A percentile compares a stretch with the other conserved stretches of the same genome.
phyloP scores from a whole-genome alignment of 2,113 vertebrate species.

The Nanorana parkeri region DNA sequence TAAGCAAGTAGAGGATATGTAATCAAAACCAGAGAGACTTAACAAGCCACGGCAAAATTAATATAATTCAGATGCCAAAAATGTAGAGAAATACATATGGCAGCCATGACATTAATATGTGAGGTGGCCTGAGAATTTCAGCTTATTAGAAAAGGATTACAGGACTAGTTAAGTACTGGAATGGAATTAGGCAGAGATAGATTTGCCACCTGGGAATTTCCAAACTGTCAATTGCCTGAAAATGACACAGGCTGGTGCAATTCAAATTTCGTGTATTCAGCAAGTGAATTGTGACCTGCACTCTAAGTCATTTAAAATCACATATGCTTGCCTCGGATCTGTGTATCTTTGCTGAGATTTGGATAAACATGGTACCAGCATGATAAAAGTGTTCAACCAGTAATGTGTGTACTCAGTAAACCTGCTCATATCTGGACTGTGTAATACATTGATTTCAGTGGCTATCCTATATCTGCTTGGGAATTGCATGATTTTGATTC shows the following conservation, averaged over 20 bases:
- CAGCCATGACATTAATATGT: constrained; percentile 6
- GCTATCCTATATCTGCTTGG: too few species aligned
- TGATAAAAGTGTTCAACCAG: too few species aligned
- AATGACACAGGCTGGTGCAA: constrained; percentile 5
- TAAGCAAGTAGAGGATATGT: background rate
- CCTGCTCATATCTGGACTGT: too few species aligned
- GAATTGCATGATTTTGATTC: too few species aligned
- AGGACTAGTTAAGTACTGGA: background rate
- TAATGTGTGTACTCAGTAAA: too few species aligned
- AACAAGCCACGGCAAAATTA: background rate
- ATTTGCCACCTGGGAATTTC: constrained; percentile 27
- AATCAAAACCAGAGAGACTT: background rate
- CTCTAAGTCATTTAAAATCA: background rate
- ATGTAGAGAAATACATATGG: background rate
- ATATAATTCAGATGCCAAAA: background rate
- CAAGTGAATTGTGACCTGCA: background rate
- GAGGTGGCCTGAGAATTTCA: constrained; percentile 1
- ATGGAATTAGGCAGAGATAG: constrained; percentile 17
- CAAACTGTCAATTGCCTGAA: constrained; percentile 10
- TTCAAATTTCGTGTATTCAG: background rate
- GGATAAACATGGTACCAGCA: too few species aligned
- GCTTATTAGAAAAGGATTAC: constrained; percentile 37
- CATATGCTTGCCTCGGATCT: too few species aligned
- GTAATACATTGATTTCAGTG: too few species aligned
- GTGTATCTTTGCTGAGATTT: too few species aligned